phyloP scores from a whole-genome alignment of 2,888 invertebrate genomes.

The Dynastes grantii region DNA sequence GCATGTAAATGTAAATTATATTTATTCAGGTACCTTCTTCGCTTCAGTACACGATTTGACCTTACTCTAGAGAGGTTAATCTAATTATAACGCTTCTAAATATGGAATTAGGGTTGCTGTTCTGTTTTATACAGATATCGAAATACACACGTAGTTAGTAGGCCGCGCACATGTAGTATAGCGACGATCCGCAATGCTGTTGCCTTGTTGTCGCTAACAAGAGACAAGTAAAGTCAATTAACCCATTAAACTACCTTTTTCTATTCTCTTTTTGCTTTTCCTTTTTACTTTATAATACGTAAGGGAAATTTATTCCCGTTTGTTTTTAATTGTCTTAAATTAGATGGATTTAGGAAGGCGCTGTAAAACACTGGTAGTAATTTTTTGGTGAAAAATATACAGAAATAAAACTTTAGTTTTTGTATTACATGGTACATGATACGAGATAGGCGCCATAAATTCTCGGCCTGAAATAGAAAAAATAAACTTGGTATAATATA shows the following conservation, averaged over 20 bases:
- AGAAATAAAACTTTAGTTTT: no score
- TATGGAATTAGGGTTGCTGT: slow-evolving; percentile 42
- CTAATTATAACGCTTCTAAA: slow-evolving; percentile 44
- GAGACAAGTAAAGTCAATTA: slow-evolving; percentile 17
- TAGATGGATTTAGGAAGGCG: not conserved
- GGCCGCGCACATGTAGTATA: not conserved
- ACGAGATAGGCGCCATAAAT: no score
- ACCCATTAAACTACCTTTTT: not conserved
- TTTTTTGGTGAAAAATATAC: no score
- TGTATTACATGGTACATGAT: no score
- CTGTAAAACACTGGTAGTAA: not conserved
- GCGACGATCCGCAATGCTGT: not conserved
- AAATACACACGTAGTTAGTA: not conserved
- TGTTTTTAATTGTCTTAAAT: not conserved
- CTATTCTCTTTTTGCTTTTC: not conserved
- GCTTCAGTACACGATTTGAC: slow-evolving; percentile 20
- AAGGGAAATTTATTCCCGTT: not conserved
- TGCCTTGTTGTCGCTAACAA: not conserved
- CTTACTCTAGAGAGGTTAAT: slow-evolving; percentile 36
- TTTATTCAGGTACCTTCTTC: slow-evolving; percentile 16
- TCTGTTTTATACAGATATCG: slow-evolving; percentile 12
- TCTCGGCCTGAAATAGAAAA: no score
- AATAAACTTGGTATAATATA: no score
- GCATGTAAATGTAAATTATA: not conserved
- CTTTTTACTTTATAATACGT: not conserved